Percentiles rank a stretch among this genome's conserved stretches.
Evolutionary conservation across 1,140 invertebrate genomes (phyloP).

Genomic region (Anthonomus grandis): DNA sequence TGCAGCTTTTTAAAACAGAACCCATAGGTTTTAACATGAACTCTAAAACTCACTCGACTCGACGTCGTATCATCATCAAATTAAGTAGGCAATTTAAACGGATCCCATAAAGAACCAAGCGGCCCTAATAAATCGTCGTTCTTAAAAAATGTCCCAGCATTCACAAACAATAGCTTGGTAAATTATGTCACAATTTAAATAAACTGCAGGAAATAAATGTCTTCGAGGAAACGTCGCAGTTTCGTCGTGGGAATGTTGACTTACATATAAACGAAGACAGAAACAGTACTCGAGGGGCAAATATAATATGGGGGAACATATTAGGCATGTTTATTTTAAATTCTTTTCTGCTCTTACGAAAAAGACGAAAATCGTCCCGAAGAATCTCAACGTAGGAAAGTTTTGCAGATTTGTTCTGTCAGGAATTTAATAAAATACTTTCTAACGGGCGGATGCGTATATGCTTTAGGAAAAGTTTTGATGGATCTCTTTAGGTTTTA

Average conservation of each 20-base stretch:
- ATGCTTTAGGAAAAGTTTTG: too few species aligned
- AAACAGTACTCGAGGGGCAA: constrained; percentile 9
- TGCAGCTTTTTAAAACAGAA: too few species aligned
- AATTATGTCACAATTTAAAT: constrained; percentile 18
- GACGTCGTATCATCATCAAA: too few species aligned
- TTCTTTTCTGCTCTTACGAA: constrained; percentile 5
- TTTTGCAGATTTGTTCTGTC: constrained; percentile 8
- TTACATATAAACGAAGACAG: constrained; percentile 17
- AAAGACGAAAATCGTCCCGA: constrained; percentile 4
- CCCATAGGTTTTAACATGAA: too few species aligned
- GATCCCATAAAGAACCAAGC: too few species aligned
- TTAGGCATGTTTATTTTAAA: constrained; percentile 19
- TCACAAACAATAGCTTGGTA: constrained; percentile 1
- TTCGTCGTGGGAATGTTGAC: constrained; percentile 18
- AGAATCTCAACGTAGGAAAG: background rate
- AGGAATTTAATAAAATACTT: constrained; percentile 5
- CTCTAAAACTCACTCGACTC: too few species aligned
- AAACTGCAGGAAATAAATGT: constrained; percentile 19
- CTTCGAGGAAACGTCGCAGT: constrained; percentile 12
- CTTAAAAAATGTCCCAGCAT: background rate
- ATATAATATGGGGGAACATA: constrained; percentile 16
- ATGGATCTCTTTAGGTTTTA: too few species aligned
- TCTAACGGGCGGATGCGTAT: background rate
- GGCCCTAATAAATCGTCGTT: background rate
- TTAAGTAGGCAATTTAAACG: too few species aligned